phyloP scores from a whole-genome alignment of 2,113 vertebrate genomes.

The Notechis scutatus region DNA sequence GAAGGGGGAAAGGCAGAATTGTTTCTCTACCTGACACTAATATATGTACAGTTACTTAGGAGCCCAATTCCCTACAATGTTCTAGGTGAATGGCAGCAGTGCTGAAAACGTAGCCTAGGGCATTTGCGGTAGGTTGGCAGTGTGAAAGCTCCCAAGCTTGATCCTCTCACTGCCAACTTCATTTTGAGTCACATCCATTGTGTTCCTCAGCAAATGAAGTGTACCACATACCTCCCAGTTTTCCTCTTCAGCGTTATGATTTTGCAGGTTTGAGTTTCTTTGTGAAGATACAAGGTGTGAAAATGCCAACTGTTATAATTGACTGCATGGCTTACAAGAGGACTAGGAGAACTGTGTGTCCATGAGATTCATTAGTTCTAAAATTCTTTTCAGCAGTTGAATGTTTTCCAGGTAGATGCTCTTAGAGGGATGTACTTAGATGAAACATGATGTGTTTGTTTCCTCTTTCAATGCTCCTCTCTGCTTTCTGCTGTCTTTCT shows the following conservation, averaged over 20 bases:
- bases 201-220: background rate
- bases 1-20: background rate
- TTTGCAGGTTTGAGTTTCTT: background rate
- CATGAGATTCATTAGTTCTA: rapidly evolving
- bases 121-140: background rate
- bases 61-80: background rate
- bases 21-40: background rate
- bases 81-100: background rate
- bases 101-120: background rate
- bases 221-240: background rate
- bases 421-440: background rate
- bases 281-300: background rate
- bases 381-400: no score
- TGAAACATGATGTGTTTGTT: background rate
- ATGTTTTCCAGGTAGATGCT: background rate
- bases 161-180: background rate
- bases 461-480: background rate
- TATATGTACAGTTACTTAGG: background rate
- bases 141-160: background rate
- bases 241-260: background rate
- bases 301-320: background rate
- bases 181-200: background rate
- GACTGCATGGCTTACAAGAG: background rate
- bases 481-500: no score
- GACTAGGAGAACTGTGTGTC: background rate